Base-by-base conservation (phyloP, 92 coral and sea anemone species). In the Umimayanthus kanabou region DNA sequence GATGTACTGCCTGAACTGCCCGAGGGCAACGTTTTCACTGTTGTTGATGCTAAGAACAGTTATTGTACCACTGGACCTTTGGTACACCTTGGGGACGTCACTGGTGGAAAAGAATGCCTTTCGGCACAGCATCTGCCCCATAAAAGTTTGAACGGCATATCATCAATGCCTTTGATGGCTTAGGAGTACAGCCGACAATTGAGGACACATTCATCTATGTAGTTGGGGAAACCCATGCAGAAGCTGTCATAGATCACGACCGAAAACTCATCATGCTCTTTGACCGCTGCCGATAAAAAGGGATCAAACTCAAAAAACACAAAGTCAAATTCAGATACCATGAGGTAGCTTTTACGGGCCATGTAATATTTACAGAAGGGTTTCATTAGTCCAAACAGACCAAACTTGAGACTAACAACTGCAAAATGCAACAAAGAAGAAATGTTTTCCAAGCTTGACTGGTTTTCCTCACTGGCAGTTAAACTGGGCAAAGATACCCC, bases 11-110 rank as follows among this genome's bases (percentile, higher is more conserved):
- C n/a, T n/a, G n/a, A n/a, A n/a, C n/a, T n/a, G n/a, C n/a, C n/a
- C n/a, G n/a, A n/a, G n/a, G n/a, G n/a, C n/a, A n/a, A n/a, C n/a
- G n/a, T n/a, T n/a, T n/a, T n/a, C n/a, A n/a, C n/a, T n/a, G n/a
- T n/a, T n/a, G n/a, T n/a, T n/a, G n/a, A n/a, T n/a, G n/a, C n/a
- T n/a, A n/a, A n/a, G n/a, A n/a, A n/a, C n/a, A n/a, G n/a, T n/a
- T n/a, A n/a, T n/a, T 88, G 85, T 90, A 13, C 90, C 87, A 26
- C 55, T 90, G 82, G 88, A 87, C 93, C 88, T 91, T 91, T 70
- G 81, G 61, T 23, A 82, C 90, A 69, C 88, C 90, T 26, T 87
- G 90, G 93, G 88, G 90, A 25, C 88, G 86, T 25, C 88, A 86
- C 57, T 39, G 78, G 45, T 73, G 78, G 78, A 37, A 73, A 40